phyloP scores from a whole-genome alignment of 92 coral and sea anemone species.

The Epizoanthus stellaris region DNA sequence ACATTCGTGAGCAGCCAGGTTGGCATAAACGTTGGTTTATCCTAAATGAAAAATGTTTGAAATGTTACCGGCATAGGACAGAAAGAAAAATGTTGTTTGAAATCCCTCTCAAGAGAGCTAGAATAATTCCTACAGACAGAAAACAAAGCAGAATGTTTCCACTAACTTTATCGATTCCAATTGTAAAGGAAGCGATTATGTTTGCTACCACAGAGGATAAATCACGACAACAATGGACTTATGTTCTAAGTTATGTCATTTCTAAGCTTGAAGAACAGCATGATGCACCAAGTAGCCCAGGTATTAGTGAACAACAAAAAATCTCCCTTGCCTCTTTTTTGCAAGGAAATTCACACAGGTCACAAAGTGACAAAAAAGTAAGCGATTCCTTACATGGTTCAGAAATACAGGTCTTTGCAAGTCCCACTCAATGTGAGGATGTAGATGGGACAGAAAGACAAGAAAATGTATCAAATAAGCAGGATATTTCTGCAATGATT shows the following conservation, averaged over 20 bases:
- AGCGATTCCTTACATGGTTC: neutral
- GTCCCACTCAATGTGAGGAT: neutral
- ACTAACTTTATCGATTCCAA: conserved; percentile 77
- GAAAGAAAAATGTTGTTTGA: conserved; percentile 85
- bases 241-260: conserved; percentile 76
- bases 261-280: conserved; percentile 60
- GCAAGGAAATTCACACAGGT: neutral
- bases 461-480: neutral
- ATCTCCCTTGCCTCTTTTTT: conserved; percentile 41
- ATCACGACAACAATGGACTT: conserved; percentile 76
- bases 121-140: conserved; percentile 74
- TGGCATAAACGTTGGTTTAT: conserved; percentile 92
- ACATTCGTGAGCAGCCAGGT: conserved; percentile 85
- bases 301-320: conserved; percentile 34
- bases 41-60: conserved; percentile 73
- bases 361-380: neutral
- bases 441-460: neutral
- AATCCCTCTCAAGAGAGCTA: conserved; percentile 80
- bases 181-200: conserved; percentile 74
- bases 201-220: conserved; percentile 86
- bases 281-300: conserved; percentile 43
- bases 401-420: neutral
- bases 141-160: conserved; percentile 85
- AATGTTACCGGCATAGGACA: conserved; percentile 75
- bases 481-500: conserved; percentile 10